Evolutionary conservation across 2,113 vertebrate species (phyloP).

Genomic region (Pao palembangensis): DNA sequence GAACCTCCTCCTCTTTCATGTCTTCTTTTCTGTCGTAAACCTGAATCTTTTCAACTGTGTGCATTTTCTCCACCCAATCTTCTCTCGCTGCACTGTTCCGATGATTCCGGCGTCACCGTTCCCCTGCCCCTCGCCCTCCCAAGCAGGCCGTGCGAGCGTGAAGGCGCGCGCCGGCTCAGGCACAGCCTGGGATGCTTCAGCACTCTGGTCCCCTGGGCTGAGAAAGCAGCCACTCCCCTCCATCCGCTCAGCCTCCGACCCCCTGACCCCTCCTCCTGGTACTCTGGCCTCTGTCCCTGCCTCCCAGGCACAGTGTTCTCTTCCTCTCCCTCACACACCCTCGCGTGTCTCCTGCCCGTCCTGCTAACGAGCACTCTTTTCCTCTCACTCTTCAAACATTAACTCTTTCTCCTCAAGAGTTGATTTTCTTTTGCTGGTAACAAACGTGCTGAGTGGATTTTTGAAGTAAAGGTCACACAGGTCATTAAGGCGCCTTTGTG

Average conservation of each 20-base stretch:
- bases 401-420: background rate
- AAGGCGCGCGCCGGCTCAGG: constrained; percentile 75
- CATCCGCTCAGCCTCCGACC: constrained; percentile 74
- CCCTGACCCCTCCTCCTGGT: constrained; percentile 79
- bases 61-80: constrained; percentile 22
- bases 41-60: constrained; percentile 14
- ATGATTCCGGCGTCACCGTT: constrained; percentile 3
- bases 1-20: constrained; percentile 3
- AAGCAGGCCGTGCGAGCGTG: constrained; percentile 69
- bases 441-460: too few species aligned
- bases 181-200: constrained; percentile 82
- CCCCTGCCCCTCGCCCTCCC: constrained; percentile 30
- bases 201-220: constrained; percentile 77
- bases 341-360: constrained; percentile 27
- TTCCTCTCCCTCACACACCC: constrained; percentile 59
- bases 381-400: background rate
- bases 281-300: constrained; percentile 86
- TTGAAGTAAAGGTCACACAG: too few species aligned
- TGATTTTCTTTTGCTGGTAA: background rate
- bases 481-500: too few species aligned
- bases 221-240: constrained; percentile 71
- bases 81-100: constrained; percentile 29
- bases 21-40: background rate
- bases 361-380: constrained; percentile 30
- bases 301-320: constrained; percentile 86